Evolutionary conservation across 2,113 vertebrate species (phyloP).

Genomic region (Carassius auratus): DNA sequence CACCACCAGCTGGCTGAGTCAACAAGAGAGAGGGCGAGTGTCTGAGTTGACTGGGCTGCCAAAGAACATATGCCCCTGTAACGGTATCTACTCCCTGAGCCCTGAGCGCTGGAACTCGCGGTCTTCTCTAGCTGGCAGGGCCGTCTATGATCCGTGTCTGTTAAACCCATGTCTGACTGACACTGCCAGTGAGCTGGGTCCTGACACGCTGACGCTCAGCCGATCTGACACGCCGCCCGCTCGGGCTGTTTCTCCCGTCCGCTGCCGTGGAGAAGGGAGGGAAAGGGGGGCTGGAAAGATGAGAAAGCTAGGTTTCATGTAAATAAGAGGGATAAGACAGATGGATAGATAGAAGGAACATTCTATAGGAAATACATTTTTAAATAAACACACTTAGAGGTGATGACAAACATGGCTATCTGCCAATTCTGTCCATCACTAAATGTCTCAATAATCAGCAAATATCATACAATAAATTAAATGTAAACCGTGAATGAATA

Average conservation of each 20-base stretch:
- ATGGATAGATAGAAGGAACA: not conserved
- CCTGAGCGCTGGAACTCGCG: slow-evolving; percentile 59
- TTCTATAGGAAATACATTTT: not conserved
- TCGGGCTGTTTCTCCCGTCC: not conserved
- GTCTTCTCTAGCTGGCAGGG: slow-evolving; percentile 67
- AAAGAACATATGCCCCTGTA: slow-evolving; percentile 73
- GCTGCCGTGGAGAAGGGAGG: not conserved
- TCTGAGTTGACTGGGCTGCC: slow-evolving; percentile 70
- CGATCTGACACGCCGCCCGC: slow-evolving; percentile 63
- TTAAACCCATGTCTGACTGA: slow-evolving; percentile 71
- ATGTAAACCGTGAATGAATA: not conserved
- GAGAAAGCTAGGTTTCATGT: not conserved
- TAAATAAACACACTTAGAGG: not conserved
- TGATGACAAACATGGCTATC: not conserved
- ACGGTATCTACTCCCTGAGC: slow-evolving; percentile 71
- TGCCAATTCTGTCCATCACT: not conserved
- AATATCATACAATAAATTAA: not conserved
- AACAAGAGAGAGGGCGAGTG: slow-evolving; percentile 53
- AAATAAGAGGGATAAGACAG: not conserved
- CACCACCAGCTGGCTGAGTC: slow-evolving; percentile 55
- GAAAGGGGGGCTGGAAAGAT: not conserved
- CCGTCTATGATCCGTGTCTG: slow-evolving; percentile 75
- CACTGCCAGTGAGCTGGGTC: slow-evolving; percentile 71
- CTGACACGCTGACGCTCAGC: slow-evolving; percentile 64
- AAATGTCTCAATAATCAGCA: not conserved